Evolutionary conservation across 2,888 invertebrate species (phyloP), one percentile per base, ranked within the genome.

Genomic region (Scaptomyza caliginosa): DNA sequence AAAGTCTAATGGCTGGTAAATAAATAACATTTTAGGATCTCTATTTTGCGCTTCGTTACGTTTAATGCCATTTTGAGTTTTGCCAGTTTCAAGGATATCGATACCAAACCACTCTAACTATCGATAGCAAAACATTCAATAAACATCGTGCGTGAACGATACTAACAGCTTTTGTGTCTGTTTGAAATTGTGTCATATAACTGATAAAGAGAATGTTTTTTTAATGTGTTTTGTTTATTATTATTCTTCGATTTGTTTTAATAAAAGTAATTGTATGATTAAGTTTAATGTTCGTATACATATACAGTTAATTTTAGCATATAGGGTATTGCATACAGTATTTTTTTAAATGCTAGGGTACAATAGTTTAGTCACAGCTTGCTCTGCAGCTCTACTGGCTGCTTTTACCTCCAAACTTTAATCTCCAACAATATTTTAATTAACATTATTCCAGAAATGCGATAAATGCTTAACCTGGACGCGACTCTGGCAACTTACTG

Each of bases 371-470:
- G 82, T 79, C 82, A 81, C 85, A 82, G 82, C 82, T 76, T 84
- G 64, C 69, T 74, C 67, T 62, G 77, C 80, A 77, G 80, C 68
- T 46, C 54, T 59, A 43, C 66, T 34, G 57, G 76, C 76, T 65
- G 73, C 80, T 71, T 80, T 81, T 85, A 85, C 85, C 77, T 79
- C 79, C 82, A 77, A 85, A 82, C 77, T 79, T 77, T 85, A 77
- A 79, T 45, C 79, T 79, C 79, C 82, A 77, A 79, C 49, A 55
- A 28, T 45, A 28, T 52, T 21, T 7, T 36, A 40, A 49, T 43
- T 48, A 24, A 65, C 8, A 43, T 23, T 57, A 57, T 60, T 55
- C 58, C 54, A 74, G 59, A 67, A 69, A 52, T 69, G 52, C 50
- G 50, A 39, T 66, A 56, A 60, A 58, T 54, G 49, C 54, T 70